phyloP scores from a whole-genome alignment of 2,797 vertebrate species.

The Gallinago nigripennis region DNA sequence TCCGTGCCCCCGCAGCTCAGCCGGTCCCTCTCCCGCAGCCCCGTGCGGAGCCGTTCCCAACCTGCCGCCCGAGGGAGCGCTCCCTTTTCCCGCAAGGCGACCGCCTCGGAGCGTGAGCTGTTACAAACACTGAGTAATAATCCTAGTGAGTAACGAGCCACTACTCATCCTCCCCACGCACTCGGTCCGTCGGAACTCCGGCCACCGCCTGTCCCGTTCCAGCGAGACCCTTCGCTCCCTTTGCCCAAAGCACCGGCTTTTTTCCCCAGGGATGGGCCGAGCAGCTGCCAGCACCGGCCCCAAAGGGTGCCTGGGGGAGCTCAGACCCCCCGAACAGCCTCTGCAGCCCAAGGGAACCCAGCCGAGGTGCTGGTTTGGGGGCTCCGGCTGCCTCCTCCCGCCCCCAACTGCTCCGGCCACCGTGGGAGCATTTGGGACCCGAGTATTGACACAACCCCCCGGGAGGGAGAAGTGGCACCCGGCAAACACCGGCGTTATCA shows the following conservation, averaged over 20 bases:
- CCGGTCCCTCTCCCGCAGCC: neutral
- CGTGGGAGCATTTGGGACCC: neutral
- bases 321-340: neutral
- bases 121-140: constrained; percentile 16
- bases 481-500: neutral
- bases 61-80: neutral
- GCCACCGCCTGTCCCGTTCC: neutral
- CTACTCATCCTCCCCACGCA: constrained; percentile 54
- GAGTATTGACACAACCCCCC: neutral
- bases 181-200: accelerated
- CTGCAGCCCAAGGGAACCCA: neutral
- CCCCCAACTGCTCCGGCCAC: neutral
- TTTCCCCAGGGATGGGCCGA: neutral
- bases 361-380: accelerated
- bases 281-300: neutral
- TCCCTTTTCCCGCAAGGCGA: neutral
- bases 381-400: neutral
- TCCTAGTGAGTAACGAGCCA: neutral
- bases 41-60: neutral
- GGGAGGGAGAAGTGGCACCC: neutral
- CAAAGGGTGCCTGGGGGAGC: neutral
- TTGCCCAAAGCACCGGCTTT: accelerated
- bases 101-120: neutral
- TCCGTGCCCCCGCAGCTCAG: neutral
- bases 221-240: accelerated